These are phyloP conservation scores for Phasia obesa DNA, from an alignment of 2,888 invertebrate genomes.

Conservation along the genomic window DNA sequence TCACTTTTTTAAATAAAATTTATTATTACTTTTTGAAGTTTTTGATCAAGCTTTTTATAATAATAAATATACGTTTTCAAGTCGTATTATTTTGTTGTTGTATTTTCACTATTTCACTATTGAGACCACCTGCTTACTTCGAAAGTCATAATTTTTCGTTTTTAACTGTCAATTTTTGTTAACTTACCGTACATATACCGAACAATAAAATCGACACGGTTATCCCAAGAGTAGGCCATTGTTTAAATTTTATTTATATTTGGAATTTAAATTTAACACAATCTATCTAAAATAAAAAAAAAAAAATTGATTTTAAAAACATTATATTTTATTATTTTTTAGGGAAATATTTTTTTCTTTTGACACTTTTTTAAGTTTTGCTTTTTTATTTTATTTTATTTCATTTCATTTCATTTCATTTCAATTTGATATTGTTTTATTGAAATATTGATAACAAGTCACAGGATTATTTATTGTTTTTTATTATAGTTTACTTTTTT, in stretches of 20 bases:
- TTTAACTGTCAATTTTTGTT: not conserved
- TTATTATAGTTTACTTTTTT: slow-evolving; percentile 4
- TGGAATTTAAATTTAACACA: slow-evolving; percentile 73
- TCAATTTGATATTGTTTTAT: slow-evolving; percentile 22
- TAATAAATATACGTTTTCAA: too few species aligned
- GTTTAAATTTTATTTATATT: slow-evolving; percentile 68
- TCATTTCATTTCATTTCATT: slow-evolving; percentile 19
- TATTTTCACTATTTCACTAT: slow-evolving; percentile 9
- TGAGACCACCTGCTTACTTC: not conserved
- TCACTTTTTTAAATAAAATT: too few species aligned
- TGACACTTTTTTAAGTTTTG: too few species aligned
- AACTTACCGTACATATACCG: slow-evolving; percentile 90
- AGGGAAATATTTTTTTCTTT: slow-evolving; percentile 2
- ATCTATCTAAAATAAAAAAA: slow-evolving; percentile 72
- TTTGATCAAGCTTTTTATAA: too few species aligned
- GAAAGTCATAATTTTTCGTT: not conserved
- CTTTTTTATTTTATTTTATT: not conserved
- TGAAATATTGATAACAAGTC: slow-evolving; percentile 9
- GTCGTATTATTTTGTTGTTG: not conserved
- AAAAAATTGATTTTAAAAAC: slow-evolving; percentile 32
- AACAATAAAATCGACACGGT: slow-evolving; percentile 91
- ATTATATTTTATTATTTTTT: slow-evolving; percentile 9
- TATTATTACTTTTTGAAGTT: too few species aligned
- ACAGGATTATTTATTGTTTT: slow-evolving; percentile 54
- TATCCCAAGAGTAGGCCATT: slow-evolving; percentile 93